Conservation (phyloP, 1,140 invertebrate species). For the Yoshiicerus persimilis region DNA sequence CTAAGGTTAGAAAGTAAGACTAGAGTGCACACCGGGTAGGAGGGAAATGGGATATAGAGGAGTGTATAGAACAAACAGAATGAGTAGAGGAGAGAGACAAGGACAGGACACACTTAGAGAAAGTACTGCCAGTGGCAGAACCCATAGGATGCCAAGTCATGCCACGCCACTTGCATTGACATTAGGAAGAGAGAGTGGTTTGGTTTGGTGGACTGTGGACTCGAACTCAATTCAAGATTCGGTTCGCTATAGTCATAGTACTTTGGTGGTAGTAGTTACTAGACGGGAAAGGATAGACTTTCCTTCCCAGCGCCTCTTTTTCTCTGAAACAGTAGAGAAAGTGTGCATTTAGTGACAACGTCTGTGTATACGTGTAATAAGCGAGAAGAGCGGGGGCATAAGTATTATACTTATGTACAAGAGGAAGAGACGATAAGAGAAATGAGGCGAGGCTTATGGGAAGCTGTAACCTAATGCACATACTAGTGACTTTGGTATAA, state of each 20-base stretch:
- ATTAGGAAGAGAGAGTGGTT: background rate
- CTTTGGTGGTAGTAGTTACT: too few relatives aligned
- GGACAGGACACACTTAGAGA: background rate
- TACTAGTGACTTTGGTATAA: background rate
- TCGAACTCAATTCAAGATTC: constrained; percentile 12
- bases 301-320: background rate
- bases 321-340: background rate
- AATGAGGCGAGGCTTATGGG: background rate
- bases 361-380: background rate
- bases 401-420: background rate
- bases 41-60: background rate
- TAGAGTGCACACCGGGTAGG: background rate
- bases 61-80: background rate
- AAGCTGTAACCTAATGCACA: background rate
- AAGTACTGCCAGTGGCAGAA: background rate
- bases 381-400: background rate
- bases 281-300: too few relatives aligned
- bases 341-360: background rate
- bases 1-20: too few relatives aligned
- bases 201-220: background rate
- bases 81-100: background rate
- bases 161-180: background rate
- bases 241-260: background rate
- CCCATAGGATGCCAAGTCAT: background rate
- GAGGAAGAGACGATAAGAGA: background rate